These are phyloP conservation scores for Antheraea pernyi DNA, from an alignment of 1,140 invertebrate genomes.

Conservation along the genomic window DNA sequence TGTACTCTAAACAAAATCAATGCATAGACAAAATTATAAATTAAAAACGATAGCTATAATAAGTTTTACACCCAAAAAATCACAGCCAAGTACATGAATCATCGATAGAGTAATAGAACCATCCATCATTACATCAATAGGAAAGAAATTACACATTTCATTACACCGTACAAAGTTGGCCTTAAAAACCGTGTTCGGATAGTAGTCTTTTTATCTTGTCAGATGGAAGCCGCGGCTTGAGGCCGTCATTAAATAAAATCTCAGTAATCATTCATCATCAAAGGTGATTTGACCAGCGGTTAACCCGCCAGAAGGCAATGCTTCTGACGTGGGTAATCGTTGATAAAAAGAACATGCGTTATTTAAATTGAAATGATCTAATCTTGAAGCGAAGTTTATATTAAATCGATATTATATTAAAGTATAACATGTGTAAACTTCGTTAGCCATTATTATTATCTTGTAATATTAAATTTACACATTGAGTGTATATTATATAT, in stretches of 20 bases:
- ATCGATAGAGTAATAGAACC: constrained; percentile 25
- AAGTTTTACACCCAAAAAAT: neutral
- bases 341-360: constrained; percentile 3
- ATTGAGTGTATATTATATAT: no score
- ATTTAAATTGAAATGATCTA: constrained; percentile 2
- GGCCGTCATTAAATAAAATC: constrained; percentile 68
- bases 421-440: neutral
- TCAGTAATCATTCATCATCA: constrained; percentile 76
- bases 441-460: no score
- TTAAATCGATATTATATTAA: neutral
- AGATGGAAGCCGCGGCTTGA: constrained; percentile 45
- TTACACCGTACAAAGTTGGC: constrained; percentile 33
- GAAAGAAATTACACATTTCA: constrained; percentile 52
- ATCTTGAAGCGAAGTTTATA: neutral
- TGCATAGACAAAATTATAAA: no score
- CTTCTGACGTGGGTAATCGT: constrained; percentile 28
- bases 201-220: constrained; percentile 44
- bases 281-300: constrained; percentile 60
- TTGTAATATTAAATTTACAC: no score
- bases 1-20: neutral
- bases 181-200: constrained; percentile 30
- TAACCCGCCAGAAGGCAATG: constrained; percentile 47
- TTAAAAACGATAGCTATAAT: neutral
- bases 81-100: neutral
- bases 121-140: constrained; percentile 28